Evolutionary conservation across 2,888 invertebrate genomes (phyloP).

Genomic region (Sialis fuliginosa): DNA sequence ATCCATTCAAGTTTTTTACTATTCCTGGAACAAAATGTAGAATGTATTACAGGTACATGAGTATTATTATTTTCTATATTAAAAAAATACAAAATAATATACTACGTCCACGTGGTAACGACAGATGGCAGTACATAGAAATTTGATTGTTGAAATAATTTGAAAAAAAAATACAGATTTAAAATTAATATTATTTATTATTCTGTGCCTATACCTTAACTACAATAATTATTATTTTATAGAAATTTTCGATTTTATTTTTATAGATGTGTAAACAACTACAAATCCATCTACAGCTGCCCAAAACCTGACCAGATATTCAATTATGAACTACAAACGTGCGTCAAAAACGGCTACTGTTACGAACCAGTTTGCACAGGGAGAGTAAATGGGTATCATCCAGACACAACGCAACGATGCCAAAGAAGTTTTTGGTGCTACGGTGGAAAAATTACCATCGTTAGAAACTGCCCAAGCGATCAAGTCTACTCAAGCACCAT

Average conservation of each 20-base stretch:
- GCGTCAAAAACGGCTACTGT: slow-evolving; percentile 25
- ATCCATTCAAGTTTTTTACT: slow-evolving; percentile 1
- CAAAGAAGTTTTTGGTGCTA: slow-evolving; percentile 31
- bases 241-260: too few species aligned
- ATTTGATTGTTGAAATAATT: too few species aligned
- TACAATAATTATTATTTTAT: slow-evolving; percentile 2
- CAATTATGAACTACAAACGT: slow-evolving; percentile 10
- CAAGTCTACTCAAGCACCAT: slow-evolving; percentile 14
- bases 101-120: too few species aligned
- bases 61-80: slow-evolving; percentile 28
- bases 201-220: not conserved
- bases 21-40: slow-evolving; percentile 34
- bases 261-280: too few species aligned
- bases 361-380: slow-evolving; percentile 40
- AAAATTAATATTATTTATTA: too few species aligned
- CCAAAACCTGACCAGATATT: not conserved
- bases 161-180: too few species aligned
- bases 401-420: slow-evolving; percentile 38
- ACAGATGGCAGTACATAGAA: too few species aligned
- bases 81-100: not conserved
- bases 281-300: too few species aligned
- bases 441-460: slow-evolving; percentile 27
- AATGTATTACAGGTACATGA: slow-evolving; percentile 37
- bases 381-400: slow-evolving; percentile 34
- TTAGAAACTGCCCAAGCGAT: slow-evolving; percentile 20